These are phyloP conservation scores for Phengaris arion DNA, from an alignment of 2,888 invertebrate genomes.

Conservation along the genomic window DNA sequence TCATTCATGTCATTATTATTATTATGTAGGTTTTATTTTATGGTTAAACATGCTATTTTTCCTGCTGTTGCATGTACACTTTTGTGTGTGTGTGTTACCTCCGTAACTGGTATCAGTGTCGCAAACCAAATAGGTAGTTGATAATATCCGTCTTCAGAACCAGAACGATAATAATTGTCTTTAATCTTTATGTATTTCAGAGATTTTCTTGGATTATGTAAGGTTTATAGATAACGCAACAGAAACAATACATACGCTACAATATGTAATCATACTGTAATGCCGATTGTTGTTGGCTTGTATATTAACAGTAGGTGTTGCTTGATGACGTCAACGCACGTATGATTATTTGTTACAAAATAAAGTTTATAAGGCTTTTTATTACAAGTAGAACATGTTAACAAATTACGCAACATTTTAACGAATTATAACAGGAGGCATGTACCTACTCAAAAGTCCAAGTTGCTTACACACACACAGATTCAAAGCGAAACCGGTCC, in stretches of 20 bases:
- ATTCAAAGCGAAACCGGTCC: constrained; percentile 69
- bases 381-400: constrained; percentile 41
- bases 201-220: constrained; percentile 19
- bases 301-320: too few species aligned
- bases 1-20: not conserved
- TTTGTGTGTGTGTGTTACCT: too few species aligned
- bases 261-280: not conserved
- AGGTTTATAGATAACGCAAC: constrained; percentile 13
- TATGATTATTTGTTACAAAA: constrained; percentile 41
- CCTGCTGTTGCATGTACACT: too few species aligned
- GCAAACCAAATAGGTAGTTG: too few species aligned
- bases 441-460: constrained; percentile 43
- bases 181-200: not conserved
- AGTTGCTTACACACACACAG: constrained; percentile 55
- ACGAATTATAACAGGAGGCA: constrained; percentile 43
- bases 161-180: not conserved
- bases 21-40: not conserved
- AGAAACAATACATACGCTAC: constrained; percentile 13
- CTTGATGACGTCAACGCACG: constrained; percentile 50
- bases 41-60: too few species aligned
- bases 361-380: constrained; percentile 37
- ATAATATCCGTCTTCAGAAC: too few species aligned
- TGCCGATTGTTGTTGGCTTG: constrained; percentile 5
- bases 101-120: too few species aligned
- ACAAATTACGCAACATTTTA: constrained; percentile 60